These are phyloP conservation scores for Ancistrus triradiatus DNA, from an alignment of 2,113 vertebrate species.

Conservation along the genomic window DNA sequence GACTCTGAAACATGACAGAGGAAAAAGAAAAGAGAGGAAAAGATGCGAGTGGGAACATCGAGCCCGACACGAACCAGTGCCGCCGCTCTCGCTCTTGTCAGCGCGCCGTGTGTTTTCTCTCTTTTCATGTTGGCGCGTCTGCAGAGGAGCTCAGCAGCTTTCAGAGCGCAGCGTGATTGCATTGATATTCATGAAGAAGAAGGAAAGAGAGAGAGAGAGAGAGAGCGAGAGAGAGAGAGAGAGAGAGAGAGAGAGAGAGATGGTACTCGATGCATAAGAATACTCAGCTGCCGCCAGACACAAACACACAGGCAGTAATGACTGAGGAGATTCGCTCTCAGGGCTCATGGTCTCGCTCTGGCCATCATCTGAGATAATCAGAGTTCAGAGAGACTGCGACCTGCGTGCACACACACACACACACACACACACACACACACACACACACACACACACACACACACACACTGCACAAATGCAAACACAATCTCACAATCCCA, in stretches of 20 bases:
- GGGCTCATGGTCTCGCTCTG: neutral
- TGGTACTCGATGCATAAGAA: neutral
- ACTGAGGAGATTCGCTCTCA: neutral
- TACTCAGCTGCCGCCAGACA: too few relatives aligned
- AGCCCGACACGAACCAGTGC: neutral
- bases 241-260: neutral
- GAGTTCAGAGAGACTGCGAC: conserved; percentile 2
- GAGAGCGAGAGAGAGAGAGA: neutral
- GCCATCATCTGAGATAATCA: neutral
- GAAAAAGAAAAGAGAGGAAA: neutral
- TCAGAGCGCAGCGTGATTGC: neutral
- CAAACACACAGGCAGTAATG: neutral
- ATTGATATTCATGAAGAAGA: neutral
- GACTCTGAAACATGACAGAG: neutral
- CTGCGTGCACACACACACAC: conserved; percentile 24
- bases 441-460: conserved; percentile 19
- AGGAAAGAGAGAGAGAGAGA: neutral
- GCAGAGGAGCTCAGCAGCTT: neutral
- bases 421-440: conserved; percentile 17
- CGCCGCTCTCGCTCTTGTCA: neutral
- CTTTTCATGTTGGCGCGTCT: neutral
- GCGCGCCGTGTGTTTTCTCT: neutral
- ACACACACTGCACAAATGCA: conserved; percentile 9
- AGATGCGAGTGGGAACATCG: neutral
- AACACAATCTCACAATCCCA: conserved; percentile 20